These are phyloP conservation scores for Steinernema khuongi DNA, from an alignment of 1,140 invertebrate genomes.

Conservation along the genomic window DNA sequence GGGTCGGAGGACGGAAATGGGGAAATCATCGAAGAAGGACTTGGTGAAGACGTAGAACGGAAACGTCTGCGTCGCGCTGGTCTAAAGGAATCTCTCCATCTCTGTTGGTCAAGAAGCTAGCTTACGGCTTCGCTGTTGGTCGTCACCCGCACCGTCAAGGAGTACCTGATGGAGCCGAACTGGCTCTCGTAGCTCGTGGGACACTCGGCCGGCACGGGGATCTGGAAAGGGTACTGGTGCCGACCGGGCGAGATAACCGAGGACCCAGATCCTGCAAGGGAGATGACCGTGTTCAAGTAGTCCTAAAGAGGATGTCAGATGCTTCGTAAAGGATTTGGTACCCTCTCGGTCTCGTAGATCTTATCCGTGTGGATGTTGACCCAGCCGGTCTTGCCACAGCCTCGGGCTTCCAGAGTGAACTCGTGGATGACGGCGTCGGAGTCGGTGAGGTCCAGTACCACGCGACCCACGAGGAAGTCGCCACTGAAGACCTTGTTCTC, in stretches of 20 bases:
- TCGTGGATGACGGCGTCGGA: conserved; percentile 47
- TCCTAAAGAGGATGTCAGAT: conserved; percentile 13
- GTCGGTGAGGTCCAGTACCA: conserved; percentile 50
- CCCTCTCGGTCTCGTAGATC: conserved; percentile 55
- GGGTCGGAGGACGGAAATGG: conserved; percentile 39
- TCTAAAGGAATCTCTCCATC: conserved; percentile 32
- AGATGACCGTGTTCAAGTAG: neutral
- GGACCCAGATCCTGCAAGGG: neutral
- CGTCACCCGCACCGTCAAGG: conserved; percentile 39
- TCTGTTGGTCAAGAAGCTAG: neutral
- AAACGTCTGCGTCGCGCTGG: conserved; percentile 45
- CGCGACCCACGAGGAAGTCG: conserved; percentile 44
- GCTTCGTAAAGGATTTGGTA: conserved; percentile 19
- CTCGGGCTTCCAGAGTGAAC: conserved; percentile 48
- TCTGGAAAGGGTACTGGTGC: conserved; percentile 46
- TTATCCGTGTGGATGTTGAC: conserved; percentile 57
- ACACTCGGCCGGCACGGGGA: conserved; percentile 40
- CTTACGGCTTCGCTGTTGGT: conserved; percentile 47
- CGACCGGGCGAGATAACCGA: conserved; percentile 39
- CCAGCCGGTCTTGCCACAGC: conserved; percentile 51
- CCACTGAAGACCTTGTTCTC: conserved; percentile 50
- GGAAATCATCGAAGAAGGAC: conserved; percentile 55
- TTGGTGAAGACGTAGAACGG: conserved; percentile 49
- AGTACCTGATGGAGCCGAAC: conserved; percentile 52
- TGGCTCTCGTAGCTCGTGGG: conserved; percentile 53